A percentile compares a stretch with the other conserved stretches of the same genome.
phyloP scores from a whole-genome alignment of 1,140 invertebrate genomes.

The Heliconius himera region DNA sequence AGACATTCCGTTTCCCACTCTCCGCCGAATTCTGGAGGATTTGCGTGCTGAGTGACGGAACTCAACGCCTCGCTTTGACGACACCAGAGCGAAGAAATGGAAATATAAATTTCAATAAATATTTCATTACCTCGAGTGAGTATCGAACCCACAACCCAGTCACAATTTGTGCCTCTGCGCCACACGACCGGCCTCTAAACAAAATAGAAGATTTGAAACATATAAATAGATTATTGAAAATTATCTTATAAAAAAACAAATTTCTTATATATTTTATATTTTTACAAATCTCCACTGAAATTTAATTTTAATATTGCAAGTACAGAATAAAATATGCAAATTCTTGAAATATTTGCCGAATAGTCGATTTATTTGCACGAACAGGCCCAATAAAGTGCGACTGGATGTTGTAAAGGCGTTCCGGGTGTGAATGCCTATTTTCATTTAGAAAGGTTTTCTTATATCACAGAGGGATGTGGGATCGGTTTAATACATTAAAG shows the following conservation, averaged over 20 bases:
- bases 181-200: too few species aligned
- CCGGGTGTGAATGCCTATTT: constrained; percentile 70
- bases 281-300: neutral
- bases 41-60: too few species aligned
- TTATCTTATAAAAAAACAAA: neutral
- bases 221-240: neutral
- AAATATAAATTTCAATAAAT: neutral
- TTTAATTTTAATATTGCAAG: neutral
- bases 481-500: neutral
- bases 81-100: too few species aligned
- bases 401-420: constrained; percentile 74
- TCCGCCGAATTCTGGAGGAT: too few species aligned
- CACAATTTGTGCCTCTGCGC: too few species aligned
- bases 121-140: too few species aligned
- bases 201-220: too few species aligned
- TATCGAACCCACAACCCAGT: too few species aligned
- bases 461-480: constrained; percentile 19
- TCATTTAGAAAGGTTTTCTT: constrained; percentile 65
- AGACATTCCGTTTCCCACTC: too few species aligned
- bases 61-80: too few species aligned
- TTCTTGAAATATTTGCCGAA: constrained; percentile 9
- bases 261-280: neutral
- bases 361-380: constrained; percentile 42
- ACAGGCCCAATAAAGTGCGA: constrained; percentile 73
- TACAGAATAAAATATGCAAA: neutral